A percentile compares a stretch with the other conserved stretches of the same genome.
Evolutionary conservation across 1,140 invertebrate genomes (phyloP).

Genomic region (Aculops lycopersici): DNA sequence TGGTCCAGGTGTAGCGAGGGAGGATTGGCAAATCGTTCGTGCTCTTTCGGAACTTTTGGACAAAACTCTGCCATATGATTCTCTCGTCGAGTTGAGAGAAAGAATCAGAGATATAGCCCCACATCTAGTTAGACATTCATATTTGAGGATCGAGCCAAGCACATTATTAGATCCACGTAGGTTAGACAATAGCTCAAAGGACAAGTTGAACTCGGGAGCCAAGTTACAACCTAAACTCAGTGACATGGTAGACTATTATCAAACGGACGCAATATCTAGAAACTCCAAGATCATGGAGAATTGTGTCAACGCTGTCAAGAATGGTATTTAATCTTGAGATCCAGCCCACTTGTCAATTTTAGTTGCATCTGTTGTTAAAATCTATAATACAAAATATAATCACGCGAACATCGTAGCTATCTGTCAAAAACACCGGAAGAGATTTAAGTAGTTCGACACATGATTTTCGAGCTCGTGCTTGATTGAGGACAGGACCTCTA

Average conservation of each 20-base stretch:
- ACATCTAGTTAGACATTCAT: slow-evolving; percentile 36
- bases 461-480: no score
- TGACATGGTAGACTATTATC: slow-evolving; percentile 71
- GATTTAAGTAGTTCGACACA: no score
- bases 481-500: no score
- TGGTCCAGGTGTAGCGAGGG: slow-evolving; percentile 63
- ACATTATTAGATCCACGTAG: neutral
- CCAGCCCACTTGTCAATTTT: no score
- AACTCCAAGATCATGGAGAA: slow-evolving; percentile 97
- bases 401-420: no score
- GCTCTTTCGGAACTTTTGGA: slow-evolving; percentile 53
- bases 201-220: slow-evolving; percentile 19
- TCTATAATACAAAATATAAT: no score
- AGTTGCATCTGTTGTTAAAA: no score
- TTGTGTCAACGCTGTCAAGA: slow-evolving; percentile 60
- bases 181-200: neutral
- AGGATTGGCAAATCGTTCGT: slow-evolving; percentile 93
- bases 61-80: slow-evolving; percentile 54
- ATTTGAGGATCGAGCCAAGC: slow-evolving; percentile 17
- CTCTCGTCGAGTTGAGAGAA: slow-evolving; percentile 39
- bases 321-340: no score
- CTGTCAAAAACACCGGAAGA: no score
- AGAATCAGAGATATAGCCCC: slow-evolving; percentile 57
- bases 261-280: slow-evolving; percentile 79
- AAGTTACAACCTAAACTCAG: slow-evolving; percentile 41